Evolutionary conservation across 2,113 vertebrate genomes (phyloP).

Genomic region (Nyctereutes procyonoides): DNA sequence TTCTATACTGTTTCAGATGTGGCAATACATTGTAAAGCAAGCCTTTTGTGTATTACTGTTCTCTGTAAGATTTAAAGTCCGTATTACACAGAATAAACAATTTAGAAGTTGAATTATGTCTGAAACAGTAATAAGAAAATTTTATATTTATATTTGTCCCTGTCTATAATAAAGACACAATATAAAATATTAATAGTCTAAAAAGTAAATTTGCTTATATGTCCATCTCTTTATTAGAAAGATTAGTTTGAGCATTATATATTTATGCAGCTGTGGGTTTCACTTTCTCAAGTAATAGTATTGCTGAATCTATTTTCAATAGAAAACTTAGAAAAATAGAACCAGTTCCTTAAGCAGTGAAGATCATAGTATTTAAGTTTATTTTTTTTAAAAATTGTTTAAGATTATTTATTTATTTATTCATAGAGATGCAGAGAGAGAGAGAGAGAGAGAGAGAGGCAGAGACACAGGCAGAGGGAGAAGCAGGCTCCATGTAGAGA

Average conservation of each 20-base stretch:
- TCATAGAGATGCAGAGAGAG: no score
- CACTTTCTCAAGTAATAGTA: background rate
- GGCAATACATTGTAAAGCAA: background rate
- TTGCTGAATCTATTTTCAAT: background rate
- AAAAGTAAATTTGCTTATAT: background rate
- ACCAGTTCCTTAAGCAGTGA: background rate
- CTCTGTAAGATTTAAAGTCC: constrained; percentile 27
- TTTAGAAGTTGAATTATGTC: constrained; percentile 23
- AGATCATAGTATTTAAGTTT: background rate
- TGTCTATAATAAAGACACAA: constrained; percentile 1
- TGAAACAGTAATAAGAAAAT: constrained; percentile 19
- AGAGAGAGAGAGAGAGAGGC: no score
- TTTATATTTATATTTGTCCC: background rate
- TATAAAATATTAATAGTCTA: background rate
- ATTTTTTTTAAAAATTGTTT: no score
- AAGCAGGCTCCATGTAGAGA: no score
- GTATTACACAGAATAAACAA: background rate
- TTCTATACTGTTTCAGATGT: background rate
- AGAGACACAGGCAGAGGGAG: no score
- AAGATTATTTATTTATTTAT: no score
- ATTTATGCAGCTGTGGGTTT: background rate
- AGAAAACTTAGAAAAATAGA: constrained; percentile 8
- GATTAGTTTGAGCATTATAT: background rate
- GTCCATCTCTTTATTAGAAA: background rate
- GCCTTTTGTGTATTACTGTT: background rate